Evolutionary conservation across 23 tunicate species (phyloP), one percentile per base, ranked within the genome.

Genomic region (Corella eumyota): DNA sequence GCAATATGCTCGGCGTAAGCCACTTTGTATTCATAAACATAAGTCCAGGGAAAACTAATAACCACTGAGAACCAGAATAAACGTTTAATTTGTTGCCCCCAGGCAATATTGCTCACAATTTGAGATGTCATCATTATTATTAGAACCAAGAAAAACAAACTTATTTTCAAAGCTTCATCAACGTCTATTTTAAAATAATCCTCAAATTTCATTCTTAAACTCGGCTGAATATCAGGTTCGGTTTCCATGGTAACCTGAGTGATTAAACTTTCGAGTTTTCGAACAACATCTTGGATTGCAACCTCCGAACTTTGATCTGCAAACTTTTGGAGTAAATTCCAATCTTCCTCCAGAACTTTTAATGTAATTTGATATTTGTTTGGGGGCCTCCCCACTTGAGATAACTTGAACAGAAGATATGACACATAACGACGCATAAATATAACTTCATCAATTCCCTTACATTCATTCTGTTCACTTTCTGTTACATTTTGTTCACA

Each of bases 81-180:
- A 36, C 83, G 55, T 40, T 67, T 69, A 23, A 84, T 32, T 63
- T 69, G 94, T 4, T 63, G 36, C 47, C 37, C 4, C 94, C 94
- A 84, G 1, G 94, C 45, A 4, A 84, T 64, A 25, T 47, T 20
- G 62, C 83, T 75, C 0, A 62, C 17, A 30, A 69, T 1, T 62
- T 75, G 76, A 6, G 62, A 24, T 6, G 77, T 56, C 17, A 84
- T n/a, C 21, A 40, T 57, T 6, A 68, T 68, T 27, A 84, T 68
- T 2, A 69, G 4, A 1, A 75, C 0, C 49, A 66, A 29, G 25
- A 65, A 0, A 45, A 71, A 21, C 35, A 51, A 3, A 48, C 60
- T 31, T 33, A 58, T 24, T 78, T 62, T 62, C 3, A 65, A 4
- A 24, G 51, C 76, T 1, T 80, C 90, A 6, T 65, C 24, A 0